Evolutionary conservation across 2,113 vertebrate species (phyloP).

Genomic region (Catharus fuscescens): DNA sequence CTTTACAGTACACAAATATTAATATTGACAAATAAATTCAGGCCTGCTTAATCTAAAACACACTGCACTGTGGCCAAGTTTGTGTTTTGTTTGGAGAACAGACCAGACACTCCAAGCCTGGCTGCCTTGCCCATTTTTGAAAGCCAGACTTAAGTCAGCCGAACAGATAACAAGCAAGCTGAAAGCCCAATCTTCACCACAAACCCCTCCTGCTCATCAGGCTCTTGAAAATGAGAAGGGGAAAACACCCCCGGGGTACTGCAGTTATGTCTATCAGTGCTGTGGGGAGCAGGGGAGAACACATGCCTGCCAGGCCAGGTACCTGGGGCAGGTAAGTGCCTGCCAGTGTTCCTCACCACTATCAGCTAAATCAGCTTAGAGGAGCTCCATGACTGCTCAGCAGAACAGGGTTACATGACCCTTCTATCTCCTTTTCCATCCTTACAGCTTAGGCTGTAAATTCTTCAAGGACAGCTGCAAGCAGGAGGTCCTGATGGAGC

Average conservation of each 20-base stretch:
- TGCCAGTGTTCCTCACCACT: neutral
- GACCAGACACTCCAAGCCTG: neutral
- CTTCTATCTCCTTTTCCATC: neutral
- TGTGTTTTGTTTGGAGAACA: constrained; percentile 19
- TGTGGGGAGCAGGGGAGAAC: neutral
- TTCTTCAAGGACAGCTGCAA: neutral
- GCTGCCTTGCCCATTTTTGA: neutral
- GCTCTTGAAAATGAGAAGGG: neutral
- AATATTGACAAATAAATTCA: constrained; percentile 8
- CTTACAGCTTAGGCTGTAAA: constrained; percentile 20
- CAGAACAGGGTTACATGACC: neutral
- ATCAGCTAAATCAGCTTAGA: neutral
- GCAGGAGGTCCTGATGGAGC: neutral
- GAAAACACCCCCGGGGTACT: neutral
- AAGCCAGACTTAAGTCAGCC: neutral
- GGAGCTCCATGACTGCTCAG: neutral
- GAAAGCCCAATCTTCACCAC: neutral
- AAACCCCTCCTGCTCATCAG: neutral
- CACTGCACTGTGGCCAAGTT: neutral
- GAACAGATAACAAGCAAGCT: neutral
- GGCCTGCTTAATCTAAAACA: constrained; percentile 6
- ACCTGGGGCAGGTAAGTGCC: neutral
- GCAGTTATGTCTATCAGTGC: neutral
- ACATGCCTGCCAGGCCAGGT: neutral
- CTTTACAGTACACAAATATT: neutral